phyloP scores from a whole-genome alignment of 2,888 invertebrate species.

The Cremastobaeus sp. region DNA sequence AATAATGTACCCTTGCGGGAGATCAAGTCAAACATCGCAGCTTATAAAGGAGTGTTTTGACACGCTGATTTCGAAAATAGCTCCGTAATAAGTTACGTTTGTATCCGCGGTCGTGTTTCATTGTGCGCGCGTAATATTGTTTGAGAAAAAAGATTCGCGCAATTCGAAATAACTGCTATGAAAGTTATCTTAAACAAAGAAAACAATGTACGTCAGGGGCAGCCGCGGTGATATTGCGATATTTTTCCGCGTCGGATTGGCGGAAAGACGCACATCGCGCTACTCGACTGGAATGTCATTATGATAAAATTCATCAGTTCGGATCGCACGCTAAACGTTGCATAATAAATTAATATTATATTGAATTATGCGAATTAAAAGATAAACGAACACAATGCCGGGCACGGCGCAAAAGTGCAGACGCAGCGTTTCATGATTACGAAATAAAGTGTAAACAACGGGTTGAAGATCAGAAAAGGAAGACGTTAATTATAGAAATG shows the following conservation, averaged over 20 bases:
- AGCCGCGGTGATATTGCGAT: background rate
- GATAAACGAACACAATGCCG: background rate
- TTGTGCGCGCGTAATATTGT: background rate
- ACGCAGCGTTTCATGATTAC: too few species aligned
- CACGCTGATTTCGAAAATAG: conserved; percentile 18
- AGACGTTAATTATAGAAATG: too few species aligned
- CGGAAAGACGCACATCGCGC: too few species aligned
- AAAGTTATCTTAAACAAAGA: conserved; percentile 29
- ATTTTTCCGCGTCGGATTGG: too few species aligned
- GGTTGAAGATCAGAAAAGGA: too few species aligned
- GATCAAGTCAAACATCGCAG: conserved; percentile 9
- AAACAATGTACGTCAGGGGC: conserved; percentile 12
- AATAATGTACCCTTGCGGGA: conserved; percentile 14
- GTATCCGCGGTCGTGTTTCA: background rate
- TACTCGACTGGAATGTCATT: too few species aligned
- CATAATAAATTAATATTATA: background rate
- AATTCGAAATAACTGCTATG: conserved; percentile 14
- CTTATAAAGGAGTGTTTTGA: conserved; percentile 11
- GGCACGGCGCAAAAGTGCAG: too few species aligned
- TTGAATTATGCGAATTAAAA: background rate
- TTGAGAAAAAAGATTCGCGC: conserved; percentile 11
- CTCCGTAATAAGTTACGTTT: conserved; percentile 7
- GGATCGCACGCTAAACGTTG: too few species aligned
- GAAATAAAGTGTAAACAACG: too few species aligned
- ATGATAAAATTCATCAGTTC: too few species aligned